Conservation (phyloP, 2,797 vertebrate species). For the Muscicapa striata region DNA sequence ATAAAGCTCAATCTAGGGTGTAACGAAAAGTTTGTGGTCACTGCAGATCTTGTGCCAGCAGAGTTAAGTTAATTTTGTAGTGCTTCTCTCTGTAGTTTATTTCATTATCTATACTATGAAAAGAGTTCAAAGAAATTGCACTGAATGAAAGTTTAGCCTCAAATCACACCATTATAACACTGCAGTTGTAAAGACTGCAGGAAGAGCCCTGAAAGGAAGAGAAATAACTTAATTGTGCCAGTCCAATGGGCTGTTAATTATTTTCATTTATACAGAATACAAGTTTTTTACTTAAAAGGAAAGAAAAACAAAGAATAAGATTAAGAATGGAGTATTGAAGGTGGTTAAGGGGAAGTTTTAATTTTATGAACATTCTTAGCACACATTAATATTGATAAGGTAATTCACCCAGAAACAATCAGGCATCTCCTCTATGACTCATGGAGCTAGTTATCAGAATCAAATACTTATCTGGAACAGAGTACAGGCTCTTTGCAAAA, state of each 20-base stretch:
- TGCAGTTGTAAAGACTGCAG: background rate
- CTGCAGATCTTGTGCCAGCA: background rate
- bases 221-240: background rate
- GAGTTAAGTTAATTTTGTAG: background rate
- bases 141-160: background rate
- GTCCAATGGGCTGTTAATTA: background rate
- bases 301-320: background rate
- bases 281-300: background rate
- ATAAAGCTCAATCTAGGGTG: background rate
- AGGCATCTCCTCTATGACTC: background rate
- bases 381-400: background rate
- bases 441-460: background rate
- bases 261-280: background rate
- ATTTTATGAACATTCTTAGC: background rate
- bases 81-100: background rate
- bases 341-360: background rate
- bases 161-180: background rate
- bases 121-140: background rate
- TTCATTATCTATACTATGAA: background rate
- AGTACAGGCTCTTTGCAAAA: background rate
- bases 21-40: background rate
- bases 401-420: background rate
- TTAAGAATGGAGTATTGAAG: background rate
- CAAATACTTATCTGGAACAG: background rate
- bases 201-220: background rate